Conservation (phyloP, 2,797 vertebrate genomes). For the Ibycter americanus region DNA sequence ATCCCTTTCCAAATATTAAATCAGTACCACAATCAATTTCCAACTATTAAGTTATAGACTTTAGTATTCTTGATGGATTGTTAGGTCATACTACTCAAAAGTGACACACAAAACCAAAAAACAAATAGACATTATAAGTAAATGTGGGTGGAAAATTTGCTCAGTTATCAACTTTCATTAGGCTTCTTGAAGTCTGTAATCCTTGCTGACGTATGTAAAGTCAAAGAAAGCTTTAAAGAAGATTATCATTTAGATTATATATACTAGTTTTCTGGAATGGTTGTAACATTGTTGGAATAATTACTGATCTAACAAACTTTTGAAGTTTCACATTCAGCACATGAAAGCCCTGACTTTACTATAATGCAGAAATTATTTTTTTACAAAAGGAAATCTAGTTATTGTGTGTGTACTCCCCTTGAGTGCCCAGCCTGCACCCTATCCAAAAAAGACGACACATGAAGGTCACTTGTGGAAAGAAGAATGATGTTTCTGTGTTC, state of each 20-base stretch:
- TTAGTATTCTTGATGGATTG: not conserved
- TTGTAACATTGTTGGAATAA: not conserved
- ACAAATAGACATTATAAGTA: not conserved
- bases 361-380: not conserved
- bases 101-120: not conserved
- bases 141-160: not conserved
- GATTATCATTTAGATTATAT: not conserved
- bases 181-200: not conserved
- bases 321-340: accelerated
- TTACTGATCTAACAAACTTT: not conserved
- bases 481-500: not conserved
- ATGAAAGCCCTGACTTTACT: not conserved
- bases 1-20: slow-evolving; percentile 43
- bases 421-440: not conserved
- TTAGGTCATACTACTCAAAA: not conserved
- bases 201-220: not conserved
- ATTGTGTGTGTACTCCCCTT: not conserved
- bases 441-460: not conserved
- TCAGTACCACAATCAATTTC: not conserved
- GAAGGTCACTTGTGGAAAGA: not conserved
- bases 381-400: not conserved
- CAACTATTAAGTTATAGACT: not conserved
- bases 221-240: not conserved
- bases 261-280: not conserved
- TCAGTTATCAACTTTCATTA: not conserved